These are phyloP conservation scores for Colinus virginianus DNA, from an alignment of 2,113 vertebrate species.

Conservation along the genomic window DNA sequence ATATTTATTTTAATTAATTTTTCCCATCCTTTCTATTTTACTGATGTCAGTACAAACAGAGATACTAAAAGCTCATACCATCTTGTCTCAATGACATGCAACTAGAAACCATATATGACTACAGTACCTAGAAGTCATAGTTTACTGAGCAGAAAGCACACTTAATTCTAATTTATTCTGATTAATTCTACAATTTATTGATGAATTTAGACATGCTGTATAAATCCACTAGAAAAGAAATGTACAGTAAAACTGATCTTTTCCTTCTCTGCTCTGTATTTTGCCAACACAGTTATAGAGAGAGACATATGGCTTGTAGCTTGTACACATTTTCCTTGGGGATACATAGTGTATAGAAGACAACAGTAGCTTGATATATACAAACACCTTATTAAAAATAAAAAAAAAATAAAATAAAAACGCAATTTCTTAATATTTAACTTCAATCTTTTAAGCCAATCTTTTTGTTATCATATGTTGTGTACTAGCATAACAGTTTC, in stretches of 20 bases:
- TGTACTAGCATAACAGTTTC: not conserved
- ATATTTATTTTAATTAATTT: not conserved
- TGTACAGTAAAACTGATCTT: not conserved
- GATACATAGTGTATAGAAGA: not conserved
- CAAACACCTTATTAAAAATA: not conserved
- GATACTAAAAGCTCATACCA: not conserved
- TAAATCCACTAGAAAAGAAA: not conserved
- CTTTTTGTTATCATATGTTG: not conserved
- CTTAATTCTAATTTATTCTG: not conserved
- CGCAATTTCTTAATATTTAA: not conserved
- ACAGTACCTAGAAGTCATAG: not conserved
- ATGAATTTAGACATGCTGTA: not conserved
- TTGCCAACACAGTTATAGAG: not conserved
- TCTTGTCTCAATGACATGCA: not conserved
- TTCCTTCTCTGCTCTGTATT: not conserved
- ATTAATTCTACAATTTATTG: not conserved
- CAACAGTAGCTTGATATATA: not conserved
- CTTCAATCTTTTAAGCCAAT: not conserved
- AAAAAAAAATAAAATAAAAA: not conserved
- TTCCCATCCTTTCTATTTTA: not conserved
- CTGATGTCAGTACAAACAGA: not conserved
- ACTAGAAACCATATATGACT: not conserved
- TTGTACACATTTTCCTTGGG: not conserved
- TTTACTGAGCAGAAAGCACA: not conserved
- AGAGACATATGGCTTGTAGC: not conserved